Percentiles rank a stretch among this genome's conserved stretches.
Evolutionary conservation across 1,140 invertebrate species (phyloP).

Genomic region (Halesus radiatus): DNA sequence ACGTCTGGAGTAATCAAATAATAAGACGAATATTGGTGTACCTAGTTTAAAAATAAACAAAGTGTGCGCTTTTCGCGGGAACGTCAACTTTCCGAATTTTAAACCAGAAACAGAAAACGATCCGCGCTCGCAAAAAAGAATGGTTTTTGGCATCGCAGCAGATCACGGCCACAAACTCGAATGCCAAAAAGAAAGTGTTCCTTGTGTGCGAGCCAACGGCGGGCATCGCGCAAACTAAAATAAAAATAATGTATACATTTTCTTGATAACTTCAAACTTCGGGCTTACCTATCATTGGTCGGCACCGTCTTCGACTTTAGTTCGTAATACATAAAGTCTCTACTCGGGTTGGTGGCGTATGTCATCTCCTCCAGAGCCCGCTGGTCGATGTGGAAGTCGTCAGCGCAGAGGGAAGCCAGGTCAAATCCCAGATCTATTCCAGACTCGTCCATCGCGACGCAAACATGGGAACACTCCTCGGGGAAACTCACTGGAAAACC

Average conservation of each 20-base stretch:
- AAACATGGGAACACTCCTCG: conserved; percentile 19
- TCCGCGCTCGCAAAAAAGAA: conserved; percentile 18
- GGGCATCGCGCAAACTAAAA: conserved; percentile 38
- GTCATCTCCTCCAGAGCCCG: conserved; percentile 72
- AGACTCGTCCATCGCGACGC: conserved; percentile 74
- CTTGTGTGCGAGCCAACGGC: conserved; percentile 48
- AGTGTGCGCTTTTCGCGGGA: conserved; percentile 15
- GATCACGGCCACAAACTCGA: conserved; percentile 40
- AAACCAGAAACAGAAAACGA: not conserved
- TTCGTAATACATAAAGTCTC: conserved; percentile 79
- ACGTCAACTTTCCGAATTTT: not conserved
- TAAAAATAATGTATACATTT: conserved; percentile 38
- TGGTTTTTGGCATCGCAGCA: conserved; percentile 43
- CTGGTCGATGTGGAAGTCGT: conserved; percentile 70
- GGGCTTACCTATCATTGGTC: conserved; percentile 75
- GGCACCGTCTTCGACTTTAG: conserved; percentile 77
- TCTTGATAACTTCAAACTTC: conserved; percentile 29
- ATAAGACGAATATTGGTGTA: too few relatives aligned
- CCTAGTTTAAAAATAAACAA: conserved; percentile 17
- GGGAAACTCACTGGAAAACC: conserved; percentile 36
- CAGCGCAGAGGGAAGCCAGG: conserved; percentile 73
- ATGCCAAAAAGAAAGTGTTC: conserved; percentile 54
- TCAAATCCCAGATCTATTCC: conserved; percentile 82
- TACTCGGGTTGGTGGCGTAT: conserved; percentile 54
- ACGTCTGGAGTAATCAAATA: too few relatives aligned